phyloP scores from a whole-genome alignment of 2,113 vertebrate species.

The Misgurnus anguillicaudatus region DNA sequence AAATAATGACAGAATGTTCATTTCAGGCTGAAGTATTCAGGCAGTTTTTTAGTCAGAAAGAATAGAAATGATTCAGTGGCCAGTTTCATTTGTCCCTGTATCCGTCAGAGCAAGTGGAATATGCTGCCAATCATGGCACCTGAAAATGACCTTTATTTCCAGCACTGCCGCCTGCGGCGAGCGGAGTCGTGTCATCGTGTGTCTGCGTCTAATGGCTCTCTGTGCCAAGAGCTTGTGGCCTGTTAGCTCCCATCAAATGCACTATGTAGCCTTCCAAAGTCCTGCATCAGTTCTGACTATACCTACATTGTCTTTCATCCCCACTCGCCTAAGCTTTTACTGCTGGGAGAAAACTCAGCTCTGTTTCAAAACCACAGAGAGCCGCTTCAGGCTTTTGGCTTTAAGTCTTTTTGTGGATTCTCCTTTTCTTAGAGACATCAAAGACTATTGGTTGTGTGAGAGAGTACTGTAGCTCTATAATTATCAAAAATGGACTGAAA shows the following conservation, averaged over 20 bases:
- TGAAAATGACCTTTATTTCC: constrained; percentile 33
- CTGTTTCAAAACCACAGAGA: background rate
- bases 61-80: background rate
- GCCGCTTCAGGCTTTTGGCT: background rate
- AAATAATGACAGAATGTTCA: too few species aligned
- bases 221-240: constrained; percentile 24
- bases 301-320: constrained; percentile 20
- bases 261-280: background rate
- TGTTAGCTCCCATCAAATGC: constrained; percentile 16
- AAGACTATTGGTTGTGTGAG: constrained; percentile 15
- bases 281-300: constrained; percentile 1
- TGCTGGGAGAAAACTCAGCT: background rate
- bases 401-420: background rate
- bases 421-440: constrained; percentile 23
- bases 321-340: background rate
- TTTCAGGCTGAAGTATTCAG: too few species aligned
- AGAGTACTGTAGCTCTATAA: constrained; percentile 25
- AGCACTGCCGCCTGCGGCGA: background rate
- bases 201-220: constrained; percentile 31
- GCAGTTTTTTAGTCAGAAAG: background rate
- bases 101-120: constrained; percentile 16
- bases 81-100: constrained; percentile 4
- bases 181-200: constrained; percentile 5
- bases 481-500: constrained; percentile 35
- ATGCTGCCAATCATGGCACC: constrained; percentile 29